Evolutionary conservation across 1,140 invertebrate genomes (phyloP), one percentile per base, ranked within the genome.

Genomic region (Euborellia annulipes): DNA sequence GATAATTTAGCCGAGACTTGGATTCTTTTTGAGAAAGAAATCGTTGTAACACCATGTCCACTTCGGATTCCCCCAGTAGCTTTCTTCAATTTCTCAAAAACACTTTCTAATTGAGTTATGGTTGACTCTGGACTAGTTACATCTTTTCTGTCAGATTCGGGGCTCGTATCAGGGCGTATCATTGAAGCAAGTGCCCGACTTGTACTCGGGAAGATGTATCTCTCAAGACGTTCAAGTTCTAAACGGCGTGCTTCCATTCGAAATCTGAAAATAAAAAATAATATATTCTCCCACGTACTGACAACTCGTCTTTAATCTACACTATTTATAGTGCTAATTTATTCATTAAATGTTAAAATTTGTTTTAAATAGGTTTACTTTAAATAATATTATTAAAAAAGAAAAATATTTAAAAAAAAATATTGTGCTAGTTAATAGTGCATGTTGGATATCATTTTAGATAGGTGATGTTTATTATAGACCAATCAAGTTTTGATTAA

Each of bases 1-100:
- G 65, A 53, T 76, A 76, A 40, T 70, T 71, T 3, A 85, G 60
- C 32, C 78, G 70, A 21, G 73, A 66, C 36, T 75, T 73, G 0
- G 81, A 85, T 47, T 76, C 72, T 40, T 71, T 72, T 56, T 87
- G 84, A 4, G 68, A 69, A 36, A 74, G 64, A 61, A 85, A 85
- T 45, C 79, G 65, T 49, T 79, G 70, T 32, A 84, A 69, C 3
- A 86, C 79, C 52, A 84, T 75, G 42, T 79, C 73, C 0, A 76
- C 70, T 30, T 73, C 78, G 4, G 75, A 79, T 3, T 79, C 82
- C 13, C n/a, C 82, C 82, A 3, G 82, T 84, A 0, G 76, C 75
- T 57, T 73, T 74, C 65, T 80, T 81, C 0, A 87, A 59, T 48
- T 73, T 76, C 32, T 75, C 72, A 57, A 85, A 84, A 13, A 72